These are phyloP conservation scores for Hylaeus volcanicus DNA, from an alignment of 1,140 invertebrate genomes.

Conservation along the genomic window DNA sequence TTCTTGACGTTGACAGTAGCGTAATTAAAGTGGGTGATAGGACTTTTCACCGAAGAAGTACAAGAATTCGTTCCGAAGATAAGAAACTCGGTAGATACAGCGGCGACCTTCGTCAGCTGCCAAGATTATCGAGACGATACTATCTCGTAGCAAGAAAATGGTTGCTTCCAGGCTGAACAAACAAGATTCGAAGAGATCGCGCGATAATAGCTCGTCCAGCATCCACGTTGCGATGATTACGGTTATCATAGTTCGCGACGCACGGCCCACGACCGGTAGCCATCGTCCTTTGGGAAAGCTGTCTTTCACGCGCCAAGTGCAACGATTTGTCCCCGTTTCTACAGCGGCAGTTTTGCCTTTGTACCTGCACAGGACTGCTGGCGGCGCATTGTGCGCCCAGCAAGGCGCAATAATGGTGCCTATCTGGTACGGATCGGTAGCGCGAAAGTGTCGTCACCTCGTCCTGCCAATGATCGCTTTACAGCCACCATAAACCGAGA, in stretches of 20 bases:
- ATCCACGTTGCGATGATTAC: not conserved
- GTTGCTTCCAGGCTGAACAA: constrained; percentile 13
- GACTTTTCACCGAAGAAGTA: too few relatives aligned
- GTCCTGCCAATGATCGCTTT: constrained; percentile 71
- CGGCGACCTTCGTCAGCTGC: not conserved
- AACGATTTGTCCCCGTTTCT: not conserved
- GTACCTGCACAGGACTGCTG: not conserved
- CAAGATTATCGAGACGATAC: not conserved
- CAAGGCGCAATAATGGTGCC: constrained; percentile 54
- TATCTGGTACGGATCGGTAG: constrained; percentile 67
- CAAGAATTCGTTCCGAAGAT: too few relatives aligned
- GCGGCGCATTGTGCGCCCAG: constrained; percentile 5
- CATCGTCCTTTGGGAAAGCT: not conserved
- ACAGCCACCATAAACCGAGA: constrained; percentile 67
- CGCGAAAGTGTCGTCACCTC: constrained; percentile 73
- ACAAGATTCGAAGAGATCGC: constrained; percentile 12
- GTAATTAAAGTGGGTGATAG: not conserved
- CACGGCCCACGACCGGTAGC: not conserved
- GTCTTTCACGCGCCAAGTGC: not conserved
- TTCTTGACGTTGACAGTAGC: not conserved
- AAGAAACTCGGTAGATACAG: not conserved
- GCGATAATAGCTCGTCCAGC: not conserved
- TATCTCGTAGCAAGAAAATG: not conserved
- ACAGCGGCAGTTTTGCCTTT: not conserved
- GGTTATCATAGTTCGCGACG: not conserved